Percentiles rank a stretch among this genome's conserved stretches.
These are phyloP conservation scores for Aptenodytes forsteri DNA, from an alignment of 2,113 vertebrate genomes.

Conservation along the genomic window DNA sequence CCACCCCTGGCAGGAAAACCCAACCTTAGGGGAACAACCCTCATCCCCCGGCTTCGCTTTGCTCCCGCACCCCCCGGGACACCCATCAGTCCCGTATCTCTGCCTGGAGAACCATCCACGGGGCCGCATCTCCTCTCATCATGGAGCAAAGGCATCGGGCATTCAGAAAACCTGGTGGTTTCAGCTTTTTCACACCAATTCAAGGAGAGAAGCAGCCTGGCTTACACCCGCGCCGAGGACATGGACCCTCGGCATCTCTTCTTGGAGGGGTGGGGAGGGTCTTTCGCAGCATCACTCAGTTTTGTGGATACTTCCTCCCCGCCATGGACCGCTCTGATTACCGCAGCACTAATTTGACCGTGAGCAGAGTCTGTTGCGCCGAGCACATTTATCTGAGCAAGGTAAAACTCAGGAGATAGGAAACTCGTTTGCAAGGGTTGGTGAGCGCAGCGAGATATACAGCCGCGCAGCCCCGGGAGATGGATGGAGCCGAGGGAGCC, in stretches of 20 bases:
- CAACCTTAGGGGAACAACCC: neutral
- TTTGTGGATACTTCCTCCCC: neutral
- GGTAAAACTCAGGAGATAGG: neutral
- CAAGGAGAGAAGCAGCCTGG: neutral
- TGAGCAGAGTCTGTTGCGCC: neutral
- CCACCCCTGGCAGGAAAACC: neutral
- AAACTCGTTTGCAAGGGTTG: constrained; percentile 7
- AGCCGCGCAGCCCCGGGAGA: neutral
- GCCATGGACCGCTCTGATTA: neutral
- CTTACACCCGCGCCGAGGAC: accelerated
- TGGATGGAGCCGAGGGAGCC: constrained; percentile 13
- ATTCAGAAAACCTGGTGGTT: neutral
- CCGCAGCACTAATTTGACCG: neutral
- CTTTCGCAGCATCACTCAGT: neutral
- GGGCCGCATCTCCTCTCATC: neutral
- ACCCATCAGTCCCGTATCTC: neutral
- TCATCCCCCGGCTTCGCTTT: accelerated
- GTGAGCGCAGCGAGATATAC: neutral
- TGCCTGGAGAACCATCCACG: neutral
- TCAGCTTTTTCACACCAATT: neutral
- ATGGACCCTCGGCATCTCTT: accelerated
- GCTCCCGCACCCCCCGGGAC: neutral
- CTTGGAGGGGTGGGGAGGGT: neutral
- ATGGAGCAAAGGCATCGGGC: accelerated
- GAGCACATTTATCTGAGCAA: constrained; percentile 14